phyloP scores from a whole-genome alignment of 2,113 vertebrate species.

The Marcusenius ussheri region DNA sequence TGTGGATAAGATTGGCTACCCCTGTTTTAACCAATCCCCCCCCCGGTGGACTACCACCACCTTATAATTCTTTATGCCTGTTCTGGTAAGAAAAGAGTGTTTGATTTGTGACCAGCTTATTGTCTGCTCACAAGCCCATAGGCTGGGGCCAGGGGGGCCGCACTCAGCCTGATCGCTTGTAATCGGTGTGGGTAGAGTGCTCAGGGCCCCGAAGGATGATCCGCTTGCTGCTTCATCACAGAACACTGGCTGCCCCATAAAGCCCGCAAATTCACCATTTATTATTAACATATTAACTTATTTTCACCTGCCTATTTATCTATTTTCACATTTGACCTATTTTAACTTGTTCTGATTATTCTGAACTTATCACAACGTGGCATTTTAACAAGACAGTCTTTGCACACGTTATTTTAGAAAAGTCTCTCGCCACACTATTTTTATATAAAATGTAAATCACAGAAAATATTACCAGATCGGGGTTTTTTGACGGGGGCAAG shows the following conservation, averaged over 20 bases:
- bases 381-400: not conserved
- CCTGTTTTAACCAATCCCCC: not conserved
- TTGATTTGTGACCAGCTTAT: slow-evolving; percentile 41
- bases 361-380: not conserved
- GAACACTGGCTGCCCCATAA: not conserved
- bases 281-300: not conserved
- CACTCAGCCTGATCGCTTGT: not conserved
- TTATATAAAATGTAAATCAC: not conserved
- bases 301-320: not conserved
- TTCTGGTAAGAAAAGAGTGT: slow-evolving; percentile 32
- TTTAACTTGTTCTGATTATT: not conserved
- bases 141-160: slow-evolving; percentile 17
- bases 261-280: not conserved
- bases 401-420: not conserved
- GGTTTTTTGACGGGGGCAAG: not conserved
- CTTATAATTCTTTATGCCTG: slow-evolving; percentile 34
- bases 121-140: slow-evolving; percentile 36
- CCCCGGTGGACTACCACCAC: not conserved
- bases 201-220: not conserved
- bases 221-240: not conserved
- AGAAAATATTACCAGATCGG: not conserved
- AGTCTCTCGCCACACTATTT: not conserved
- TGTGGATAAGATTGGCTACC: too few species aligned
- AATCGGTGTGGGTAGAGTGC: slow-evolving; percentile 20
- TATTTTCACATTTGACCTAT: not conserved